These are phyloP conservation scores for Bergia puertoricense DNA, from an alignment of 92 coral and sea anemone genomes.

Conservation along the genomic window DNA sequence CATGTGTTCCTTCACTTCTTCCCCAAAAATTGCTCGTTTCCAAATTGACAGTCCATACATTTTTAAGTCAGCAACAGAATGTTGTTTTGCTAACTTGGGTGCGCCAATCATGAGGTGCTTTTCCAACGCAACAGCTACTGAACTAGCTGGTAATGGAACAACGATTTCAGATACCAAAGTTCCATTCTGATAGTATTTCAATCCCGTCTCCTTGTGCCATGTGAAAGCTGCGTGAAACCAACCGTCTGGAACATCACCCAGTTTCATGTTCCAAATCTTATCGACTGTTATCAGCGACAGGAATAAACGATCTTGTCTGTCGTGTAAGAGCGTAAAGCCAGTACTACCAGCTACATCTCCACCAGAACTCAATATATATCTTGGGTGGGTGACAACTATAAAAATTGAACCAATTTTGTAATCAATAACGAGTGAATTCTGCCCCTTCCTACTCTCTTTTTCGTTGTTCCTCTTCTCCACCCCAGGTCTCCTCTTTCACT, in stretches of 20 bases:
- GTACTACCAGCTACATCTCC: background rate
- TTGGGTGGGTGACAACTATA: background rate
- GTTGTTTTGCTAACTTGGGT: background rate
- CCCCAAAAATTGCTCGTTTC: conserved; percentile 1
- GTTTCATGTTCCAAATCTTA: background rate
- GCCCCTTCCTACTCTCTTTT: too few species aligned
- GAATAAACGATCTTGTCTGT: background rate
- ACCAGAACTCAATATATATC: conserved; percentile 17
- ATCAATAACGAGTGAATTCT: too few species aligned
- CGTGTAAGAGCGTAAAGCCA: background rate
- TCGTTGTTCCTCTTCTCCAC: too few species aligned
- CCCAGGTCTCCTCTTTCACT: too few species aligned
- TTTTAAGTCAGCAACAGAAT: background rate
- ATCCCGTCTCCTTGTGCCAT: conserved; percentile 1
- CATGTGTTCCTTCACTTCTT: conserved; percentile 14
- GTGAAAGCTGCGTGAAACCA: conserved; percentile 27
- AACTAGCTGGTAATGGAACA: background rate
- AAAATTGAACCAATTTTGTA: background rate
- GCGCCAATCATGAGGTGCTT: conserved; percentile 18
- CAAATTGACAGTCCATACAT: conserved; percentile 24
- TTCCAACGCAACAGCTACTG: background rate
- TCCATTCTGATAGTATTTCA: conserved; percentile 30
- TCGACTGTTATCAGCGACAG: background rate
- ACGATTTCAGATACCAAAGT: background rate
- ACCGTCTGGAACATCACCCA: conserved; percentile 11